A percentile compares a stretch with the other conserved stretches of the same genome.
phyloP scores from a whole-genome alignment of 2,888 invertebrate species.

The Bombylius major region DNA sequence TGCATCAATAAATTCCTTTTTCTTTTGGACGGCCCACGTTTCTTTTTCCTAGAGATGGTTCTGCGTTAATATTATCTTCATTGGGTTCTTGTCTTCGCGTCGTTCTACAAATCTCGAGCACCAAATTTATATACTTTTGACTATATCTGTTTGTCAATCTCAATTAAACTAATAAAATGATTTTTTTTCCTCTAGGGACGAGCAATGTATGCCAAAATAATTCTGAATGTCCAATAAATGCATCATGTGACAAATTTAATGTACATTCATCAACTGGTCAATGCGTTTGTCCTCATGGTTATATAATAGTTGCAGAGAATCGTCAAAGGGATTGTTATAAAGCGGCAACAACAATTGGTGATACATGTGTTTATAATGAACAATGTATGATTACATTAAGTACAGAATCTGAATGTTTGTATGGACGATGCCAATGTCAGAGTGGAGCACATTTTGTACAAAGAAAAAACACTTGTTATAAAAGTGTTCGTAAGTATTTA shows the following conservation, averaged over 20 bases:
- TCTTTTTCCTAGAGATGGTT: neutral
- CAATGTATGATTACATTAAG: conserved; percentile 31
- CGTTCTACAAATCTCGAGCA: too few species aligned
- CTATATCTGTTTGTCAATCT: too few species aligned
- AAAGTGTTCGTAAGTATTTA: conserved; percentile 26
- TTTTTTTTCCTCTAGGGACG: conserved; percentile 10
- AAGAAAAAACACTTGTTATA: conserved; percentile 29
- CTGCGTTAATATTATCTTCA: too few species aligned
- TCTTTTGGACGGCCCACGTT: neutral
- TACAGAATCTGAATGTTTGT: conserved; percentile 29
- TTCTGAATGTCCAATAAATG: conserved; percentile 15
- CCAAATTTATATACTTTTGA: too few species aligned
- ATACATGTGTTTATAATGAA: conserved; percentile 27
- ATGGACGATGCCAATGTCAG: conserved; percentile 28
- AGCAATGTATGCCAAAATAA: conserved; percentile 15
- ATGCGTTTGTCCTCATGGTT: conserved; percentile 22
- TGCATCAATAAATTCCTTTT: neutral
- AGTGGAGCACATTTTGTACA: conserved; percentile 26
- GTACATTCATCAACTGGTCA: conserved; percentile 14
- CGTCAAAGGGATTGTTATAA: conserved; percentile 14
- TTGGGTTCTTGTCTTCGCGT: too few species aligned
- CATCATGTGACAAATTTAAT: conserved; percentile 14
- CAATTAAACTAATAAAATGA: too few species aligned
- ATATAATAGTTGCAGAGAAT: conserved; percentile 14
- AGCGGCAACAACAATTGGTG: conserved; percentile 27